phyloP scores from a whole-genome alignment of 2,113 vertebrate genomes.

The Toxostoma redivivum region DNA sequence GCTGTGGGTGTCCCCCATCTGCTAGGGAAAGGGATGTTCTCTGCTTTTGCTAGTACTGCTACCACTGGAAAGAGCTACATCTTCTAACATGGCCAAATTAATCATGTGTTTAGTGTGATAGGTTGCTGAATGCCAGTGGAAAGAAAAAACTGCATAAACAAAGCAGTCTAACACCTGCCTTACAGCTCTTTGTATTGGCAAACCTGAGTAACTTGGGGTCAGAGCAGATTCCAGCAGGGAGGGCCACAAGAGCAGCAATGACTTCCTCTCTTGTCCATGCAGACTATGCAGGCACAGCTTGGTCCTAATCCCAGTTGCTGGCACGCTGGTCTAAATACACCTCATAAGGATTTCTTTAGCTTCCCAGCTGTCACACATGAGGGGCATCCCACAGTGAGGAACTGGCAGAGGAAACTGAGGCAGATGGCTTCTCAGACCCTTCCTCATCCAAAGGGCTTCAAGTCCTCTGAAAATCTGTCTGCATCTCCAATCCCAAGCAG shows the following conservation, averaged over 20 bases:
- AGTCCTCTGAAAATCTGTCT: neutral
- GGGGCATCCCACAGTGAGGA: neutral
- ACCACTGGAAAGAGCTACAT: neutral
- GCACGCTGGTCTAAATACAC: neutral
- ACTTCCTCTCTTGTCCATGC: neutral
- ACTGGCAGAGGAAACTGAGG: neutral
- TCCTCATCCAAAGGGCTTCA: neutral
- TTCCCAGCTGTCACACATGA: neutral
- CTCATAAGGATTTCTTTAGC: neutral
- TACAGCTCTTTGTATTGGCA: neutral
- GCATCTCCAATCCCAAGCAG: neutral
- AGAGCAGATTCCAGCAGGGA: neutral
- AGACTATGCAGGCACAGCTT: neutral
- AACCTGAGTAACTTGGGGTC: neutral
- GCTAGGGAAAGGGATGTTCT: neutral
- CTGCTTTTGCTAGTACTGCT: neutral
- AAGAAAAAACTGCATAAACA: neutral
- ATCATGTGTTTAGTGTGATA: neutral
- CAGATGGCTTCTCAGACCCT: neutral
- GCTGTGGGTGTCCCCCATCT: neutral
- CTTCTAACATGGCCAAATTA: neutral
- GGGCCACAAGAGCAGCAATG: neutral
- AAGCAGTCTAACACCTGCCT: neutral
- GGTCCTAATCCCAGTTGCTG: rapidly evolving
- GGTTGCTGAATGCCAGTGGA: neutral